phyloP scores from a whole-genome alignment of 2,888 invertebrate genomes.

The Thecophora atra region DNA sequence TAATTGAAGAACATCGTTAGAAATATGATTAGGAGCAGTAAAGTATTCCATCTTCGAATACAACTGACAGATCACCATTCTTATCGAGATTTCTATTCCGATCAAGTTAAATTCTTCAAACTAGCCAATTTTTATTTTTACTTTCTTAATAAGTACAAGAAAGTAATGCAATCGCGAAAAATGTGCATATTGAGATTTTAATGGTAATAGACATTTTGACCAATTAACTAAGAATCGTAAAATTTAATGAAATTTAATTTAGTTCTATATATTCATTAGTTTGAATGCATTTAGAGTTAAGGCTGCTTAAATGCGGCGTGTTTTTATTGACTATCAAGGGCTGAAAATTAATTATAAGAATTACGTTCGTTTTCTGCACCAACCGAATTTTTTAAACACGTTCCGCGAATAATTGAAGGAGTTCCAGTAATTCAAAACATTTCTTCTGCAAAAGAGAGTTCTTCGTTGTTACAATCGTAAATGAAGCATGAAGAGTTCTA shows the following conservation, averaged over 20 bases:
- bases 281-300: no score
- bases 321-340: slow-evolving; percentile 23
- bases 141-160: not conserved
- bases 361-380: no score
- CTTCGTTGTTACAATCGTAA: no score
- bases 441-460: no score
- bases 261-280: no score
- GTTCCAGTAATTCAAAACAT: no score
- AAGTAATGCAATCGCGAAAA: not conserved
- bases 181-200: no score
- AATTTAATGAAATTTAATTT: slow-evolving; percentile 2
- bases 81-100: not conserved
- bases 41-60: slow-evolving; percentile 63
- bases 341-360: slow-evolving; percentile 25
- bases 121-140: not conserved
- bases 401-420: no score
- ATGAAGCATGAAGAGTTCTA: no score
- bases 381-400: no score
- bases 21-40: slow-evolving; percentile 71
- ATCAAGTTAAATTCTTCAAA: not conserved
- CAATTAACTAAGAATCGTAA: slow-evolving; percentile 5
- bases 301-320: slow-evolving; percentile 26
- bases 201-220: no score
- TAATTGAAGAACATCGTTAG: slow-evolving; percentile 72
- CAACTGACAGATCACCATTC: not conserved